phyloP scores from a whole-genome alignment of 2,797 vertebrate genomes.

The Rhinichthys osculus region DNA sequence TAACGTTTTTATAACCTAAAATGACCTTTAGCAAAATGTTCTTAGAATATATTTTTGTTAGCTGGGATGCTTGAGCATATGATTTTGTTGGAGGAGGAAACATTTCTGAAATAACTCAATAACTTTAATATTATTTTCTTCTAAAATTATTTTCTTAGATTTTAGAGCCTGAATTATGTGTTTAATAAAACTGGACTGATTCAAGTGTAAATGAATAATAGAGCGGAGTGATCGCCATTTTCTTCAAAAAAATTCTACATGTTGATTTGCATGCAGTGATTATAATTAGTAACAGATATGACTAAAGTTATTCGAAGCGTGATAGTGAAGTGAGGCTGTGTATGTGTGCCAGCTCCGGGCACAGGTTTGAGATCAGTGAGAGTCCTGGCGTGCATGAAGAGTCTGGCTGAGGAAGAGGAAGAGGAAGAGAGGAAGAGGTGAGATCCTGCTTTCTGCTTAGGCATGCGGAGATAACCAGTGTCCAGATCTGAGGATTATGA shows the following conservation, averaged over 20 bases:
- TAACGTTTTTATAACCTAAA: not conserved
- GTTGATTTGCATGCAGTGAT: not conserved
- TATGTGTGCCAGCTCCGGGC: conserved; percentile 27
- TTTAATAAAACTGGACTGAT: not conserved
- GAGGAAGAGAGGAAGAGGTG: conserved; percentile 43
- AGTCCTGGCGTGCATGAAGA: conserved; percentile 41
- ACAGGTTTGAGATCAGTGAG: conserved; percentile 61
- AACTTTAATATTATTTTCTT: too few relatives aligned
- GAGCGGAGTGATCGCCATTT: not conserved
- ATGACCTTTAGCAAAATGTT: not conserved
- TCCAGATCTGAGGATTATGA: conserved; percentile 70
- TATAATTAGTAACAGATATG: not conserved
- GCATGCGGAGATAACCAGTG: conserved; percentile 38
- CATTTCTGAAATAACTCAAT: not conserved
- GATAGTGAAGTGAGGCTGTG: conserved; percentile 5
- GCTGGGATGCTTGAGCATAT: not conserved
- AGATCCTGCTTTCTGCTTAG: conserved; percentile 10
- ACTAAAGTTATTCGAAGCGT: not conserved
- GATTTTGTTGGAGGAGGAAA: not conserved
- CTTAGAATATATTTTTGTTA: not conserved
- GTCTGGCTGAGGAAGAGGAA: conserved; percentile 35
- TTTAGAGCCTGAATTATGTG: not conserved
- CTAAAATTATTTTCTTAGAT: not conserved
- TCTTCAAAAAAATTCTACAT: not conserved
- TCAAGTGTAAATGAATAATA: not conserved